These are phyloP conservation scores for Cathartes aura DNA, from an alignment of 2,113 vertebrate genomes.

Conservation along the genomic window DNA sequence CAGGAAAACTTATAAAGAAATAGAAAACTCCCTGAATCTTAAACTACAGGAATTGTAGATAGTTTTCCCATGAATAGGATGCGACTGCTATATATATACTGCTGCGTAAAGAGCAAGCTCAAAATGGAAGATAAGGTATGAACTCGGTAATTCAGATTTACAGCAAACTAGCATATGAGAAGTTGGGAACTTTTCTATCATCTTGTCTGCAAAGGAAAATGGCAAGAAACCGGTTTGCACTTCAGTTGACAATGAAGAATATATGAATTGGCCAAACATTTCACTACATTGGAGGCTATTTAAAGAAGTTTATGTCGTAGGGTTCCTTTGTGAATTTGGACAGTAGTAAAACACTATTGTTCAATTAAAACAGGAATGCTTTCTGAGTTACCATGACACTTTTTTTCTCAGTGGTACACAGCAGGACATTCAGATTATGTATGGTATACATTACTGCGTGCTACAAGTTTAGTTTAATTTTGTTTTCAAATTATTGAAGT, in stretches of 20 bases:
- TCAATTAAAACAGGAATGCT: background rate
- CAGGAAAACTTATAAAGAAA: background rate
- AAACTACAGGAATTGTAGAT: background rate
- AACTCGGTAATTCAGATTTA: background rate
- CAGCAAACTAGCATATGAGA: background rate
- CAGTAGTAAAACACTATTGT: background rate
- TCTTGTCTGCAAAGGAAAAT: background rate
- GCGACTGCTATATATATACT: background rate
- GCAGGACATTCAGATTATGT: background rate
- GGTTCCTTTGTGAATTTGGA: background rate
- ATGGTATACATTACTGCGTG: background rate
- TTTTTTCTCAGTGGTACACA: background rate
- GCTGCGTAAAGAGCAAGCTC: background rate
- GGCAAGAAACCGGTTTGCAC: background rate
- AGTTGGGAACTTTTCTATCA: background rate
- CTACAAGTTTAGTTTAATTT: slow-evolving; percentile 29
- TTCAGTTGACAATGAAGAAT: background rate
- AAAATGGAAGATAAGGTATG: background rate
- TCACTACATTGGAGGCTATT: background rate
- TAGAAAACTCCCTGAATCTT: background rate
- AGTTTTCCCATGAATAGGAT: background rate
- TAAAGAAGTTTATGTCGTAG: background rate
- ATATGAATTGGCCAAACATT: background rate
- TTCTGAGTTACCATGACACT: background rate
- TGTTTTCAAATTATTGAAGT: slow-evolving; percentile 18